Evolutionary conservation across 2,888 invertebrate genomes (phyloP), one percentile per base, ranked within the genome.

Genomic region (Phengaris alcon): DNA sequence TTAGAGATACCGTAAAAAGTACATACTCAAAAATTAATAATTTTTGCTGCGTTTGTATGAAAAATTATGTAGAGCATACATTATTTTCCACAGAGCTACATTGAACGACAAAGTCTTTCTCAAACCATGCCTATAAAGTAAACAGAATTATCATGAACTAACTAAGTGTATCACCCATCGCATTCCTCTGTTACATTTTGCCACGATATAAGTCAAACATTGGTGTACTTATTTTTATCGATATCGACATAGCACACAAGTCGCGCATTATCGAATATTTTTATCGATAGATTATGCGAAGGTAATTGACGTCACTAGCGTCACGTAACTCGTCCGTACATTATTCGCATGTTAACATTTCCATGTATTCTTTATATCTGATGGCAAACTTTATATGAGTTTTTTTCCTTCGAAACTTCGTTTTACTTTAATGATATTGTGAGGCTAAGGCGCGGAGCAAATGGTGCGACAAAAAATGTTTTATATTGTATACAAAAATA

Each of bases 271-370:
- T 44, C 35, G n/a, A 52, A 51, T 22, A 52, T 35, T 48, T 22
- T 72, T 72, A 73, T 57, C n/a, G 73, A 57, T 46, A 73, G 44
- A 55, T 15, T 72, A 73, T 7, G 15, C 12, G 44, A 57, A 73
- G 54, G 59, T 22, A 57, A 48, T 59, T 46, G 59, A 51, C 74
- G 51, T 64, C 59, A 74, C 74, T 74, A 74, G 48, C 59, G 74
- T 72, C 51, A 22, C 46, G 59, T 74, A 48, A 74, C 74, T 48
- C 12, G 57, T 69, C 46, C 48, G 48, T 70, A 70, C 70, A 8
- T 70, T 51, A 54, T 52, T 72, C 72, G 72, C 72, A 72, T 74
- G 51, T 74, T 74, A 59, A 74, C 74, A 64, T 74, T 74, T 46
- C 74, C 51, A 51, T 74, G 22, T 59, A 48, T 51, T 74, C 64